Evolutionary conservation across 2,888 invertebrate genomes (phyloP).

Genomic region (Syritta pipiens): DNA sequence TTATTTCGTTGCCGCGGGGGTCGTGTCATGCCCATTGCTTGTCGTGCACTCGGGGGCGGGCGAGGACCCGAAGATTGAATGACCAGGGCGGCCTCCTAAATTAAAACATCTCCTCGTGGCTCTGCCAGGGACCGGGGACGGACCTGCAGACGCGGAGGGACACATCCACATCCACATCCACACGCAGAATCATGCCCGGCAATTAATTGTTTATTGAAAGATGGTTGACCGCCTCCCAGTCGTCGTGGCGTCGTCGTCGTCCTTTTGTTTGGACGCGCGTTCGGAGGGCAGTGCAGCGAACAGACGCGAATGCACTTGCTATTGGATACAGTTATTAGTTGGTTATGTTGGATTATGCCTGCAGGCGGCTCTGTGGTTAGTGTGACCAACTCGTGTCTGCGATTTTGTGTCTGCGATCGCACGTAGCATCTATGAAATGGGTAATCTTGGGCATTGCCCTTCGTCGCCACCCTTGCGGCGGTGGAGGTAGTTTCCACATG

Average conservation of each 20-base stretch:
- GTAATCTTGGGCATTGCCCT: constrained; percentile 63
- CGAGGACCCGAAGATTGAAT: constrained; percentile 12
- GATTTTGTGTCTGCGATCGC: constrained; percentile 52
- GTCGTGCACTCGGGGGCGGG: constrained; percentile 31
- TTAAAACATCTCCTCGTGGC: constrained; percentile 68
- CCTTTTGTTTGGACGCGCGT: constrained; percentile 19
- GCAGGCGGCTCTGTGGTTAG: constrained; percentile 33
- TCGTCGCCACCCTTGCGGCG: constrained; percentile 59
- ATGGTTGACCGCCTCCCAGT: constrained; percentile 60
- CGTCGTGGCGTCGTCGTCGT: constrained; percentile 8
- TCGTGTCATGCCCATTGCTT: constrained; percentile 65
- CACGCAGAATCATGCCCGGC: constrained; percentile 63
- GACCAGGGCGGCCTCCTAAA: constrained; percentile 60
- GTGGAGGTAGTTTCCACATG: constrained; percentile 28
- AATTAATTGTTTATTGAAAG: constrained; percentile 69
- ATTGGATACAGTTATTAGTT: constrained; percentile 63
- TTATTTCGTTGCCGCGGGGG: constrained; percentile 58
- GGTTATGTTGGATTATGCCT: constrained; percentile 36
- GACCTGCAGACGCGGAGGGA: no score
- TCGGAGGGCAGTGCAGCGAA: not conserved
- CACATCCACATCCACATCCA: no score
- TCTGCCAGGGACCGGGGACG: no score
- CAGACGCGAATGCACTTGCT: not conserved
- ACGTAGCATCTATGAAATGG: constrained; percentile 66
- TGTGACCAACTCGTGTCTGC: constrained; percentile 65